phyloP scores from a whole-genome alignment of 2,113 vertebrate species.

The Rattus rattus region DNA sequence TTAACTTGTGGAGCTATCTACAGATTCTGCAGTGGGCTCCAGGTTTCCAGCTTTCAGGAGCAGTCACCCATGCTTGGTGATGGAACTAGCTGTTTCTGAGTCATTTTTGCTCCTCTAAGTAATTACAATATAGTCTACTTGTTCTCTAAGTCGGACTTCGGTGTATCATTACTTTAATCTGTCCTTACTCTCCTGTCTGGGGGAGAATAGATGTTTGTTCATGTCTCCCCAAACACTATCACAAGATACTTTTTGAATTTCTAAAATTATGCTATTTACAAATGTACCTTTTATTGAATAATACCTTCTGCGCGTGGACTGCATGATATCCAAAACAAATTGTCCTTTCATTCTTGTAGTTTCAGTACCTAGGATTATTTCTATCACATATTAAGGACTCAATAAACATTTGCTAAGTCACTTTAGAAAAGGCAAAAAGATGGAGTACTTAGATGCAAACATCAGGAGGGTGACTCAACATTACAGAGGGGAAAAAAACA shows the following conservation, averaged over 20 bases:
- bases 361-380: constrained; percentile 25
- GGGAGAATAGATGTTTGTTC: not conserved
- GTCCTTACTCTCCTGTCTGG: not conserved
- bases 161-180: not conserved
- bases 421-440: constrained; percentile 21
- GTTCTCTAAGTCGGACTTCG: not conserved
- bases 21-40: not conserved
- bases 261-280: constrained; percentile 10
- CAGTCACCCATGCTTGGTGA: not conserved
- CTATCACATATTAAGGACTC: not conserved
- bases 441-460: constrained; percentile 17
- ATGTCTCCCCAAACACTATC: not conserved
- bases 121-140: not conserved
- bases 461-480: not conserved
- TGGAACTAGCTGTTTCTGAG: not conserved
- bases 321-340: not conserved
- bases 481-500: constrained; percentile 27
- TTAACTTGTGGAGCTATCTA: not conserved
- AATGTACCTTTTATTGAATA: constrained; percentile 20
- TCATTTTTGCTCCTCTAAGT: not conserved
- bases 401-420: constrained; percentile 47
- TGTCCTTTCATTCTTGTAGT: not conserved
- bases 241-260: not conserved
- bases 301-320: not conserved
- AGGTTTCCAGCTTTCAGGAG: not conserved